These are phyloP conservation scores for Peromyscus polionotus DNA, from an alignment of 2,113 vertebrate species.

Conservation along the genomic window DNA sequence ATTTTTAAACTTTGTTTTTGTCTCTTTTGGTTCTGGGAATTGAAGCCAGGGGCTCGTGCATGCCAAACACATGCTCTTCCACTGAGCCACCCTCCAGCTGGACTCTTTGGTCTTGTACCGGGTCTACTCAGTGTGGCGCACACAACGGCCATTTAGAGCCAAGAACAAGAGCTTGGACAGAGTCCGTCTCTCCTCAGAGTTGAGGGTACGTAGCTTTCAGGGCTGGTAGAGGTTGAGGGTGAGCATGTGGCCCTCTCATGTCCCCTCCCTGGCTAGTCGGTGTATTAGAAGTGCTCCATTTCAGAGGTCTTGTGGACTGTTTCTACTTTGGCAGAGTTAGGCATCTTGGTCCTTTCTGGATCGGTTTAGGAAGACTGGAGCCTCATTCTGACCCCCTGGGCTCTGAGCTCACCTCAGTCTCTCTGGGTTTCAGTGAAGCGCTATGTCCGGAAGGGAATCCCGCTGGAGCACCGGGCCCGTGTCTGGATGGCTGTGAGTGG, in stretches of 20 bases:
- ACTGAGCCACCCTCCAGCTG: neutral
- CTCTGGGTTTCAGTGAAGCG: constrained; percentile 92
- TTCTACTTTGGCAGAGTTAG: neutral
- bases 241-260: neutral
- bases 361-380: neutral
- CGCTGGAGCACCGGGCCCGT: constrained; percentile 92
- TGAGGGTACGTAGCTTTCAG: neutral
- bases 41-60: neutral
- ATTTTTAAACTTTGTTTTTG: neutral
- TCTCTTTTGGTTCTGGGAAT: neutral
- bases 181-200: neutral
- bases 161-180: neutral
- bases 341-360: too few relatives aligned
- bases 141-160: neutral
- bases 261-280: neutral
- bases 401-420: neutral
- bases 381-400: rapidly evolving
- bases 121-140: neutral
- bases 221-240: neutral
- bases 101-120: neutral
- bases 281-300: neutral
- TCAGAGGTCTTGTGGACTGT: too few relatives aligned
- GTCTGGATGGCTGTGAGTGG: constrained; percentile 97
- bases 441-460: constrained; percentile 96
- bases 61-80: too few relatives aligned